Evolutionary conservation across 2,888 invertebrate species (phyloP).

Genomic region (Plebejus anna): DNA sequence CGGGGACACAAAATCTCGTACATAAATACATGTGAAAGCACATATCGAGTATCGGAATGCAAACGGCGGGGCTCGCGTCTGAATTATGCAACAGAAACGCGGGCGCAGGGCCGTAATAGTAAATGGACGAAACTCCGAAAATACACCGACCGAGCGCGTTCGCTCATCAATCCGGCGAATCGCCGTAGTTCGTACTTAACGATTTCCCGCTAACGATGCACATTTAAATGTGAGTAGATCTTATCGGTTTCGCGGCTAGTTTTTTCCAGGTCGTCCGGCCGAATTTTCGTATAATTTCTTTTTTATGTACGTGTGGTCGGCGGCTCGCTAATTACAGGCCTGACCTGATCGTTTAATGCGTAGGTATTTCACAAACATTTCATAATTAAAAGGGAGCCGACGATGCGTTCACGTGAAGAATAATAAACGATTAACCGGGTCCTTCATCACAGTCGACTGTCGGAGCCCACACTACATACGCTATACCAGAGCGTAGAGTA

Average conservation of each 20-base stretch:
- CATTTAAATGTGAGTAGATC: slow-evolving; percentile 18
- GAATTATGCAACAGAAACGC: slow-evolving; percentile 77
- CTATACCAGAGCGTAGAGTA: slow-evolving; percentile 10
- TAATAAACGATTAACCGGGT: slow-evolving; percentile 65
- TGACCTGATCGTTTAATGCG: slow-evolving; percentile 70
- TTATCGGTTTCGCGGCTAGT: neutral
- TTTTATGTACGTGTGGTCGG: slow-evolving; percentile 52
- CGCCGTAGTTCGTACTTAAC: slow-evolving; percentile 4
- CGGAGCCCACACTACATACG: neutral
- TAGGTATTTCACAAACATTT: slow-evolving; percentile 75
- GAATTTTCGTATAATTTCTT: slow-evolving; percentile 22
- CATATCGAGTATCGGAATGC: slow-evolving; percentile 80
- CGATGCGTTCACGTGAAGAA: slow-evolving; percentile 66
- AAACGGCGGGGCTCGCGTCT: slow-evolving; percentile 75
- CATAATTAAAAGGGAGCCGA: slow-evolving; percentile 65
- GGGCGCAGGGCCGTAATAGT: slow-evolving; percentile 64
- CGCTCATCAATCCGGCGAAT: slow-evolving; percentile 37
- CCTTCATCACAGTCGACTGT: neutral
- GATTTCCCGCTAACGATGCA: slow-evolving; percentile 12
- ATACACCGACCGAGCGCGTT: slow-evolving; percentile 47
- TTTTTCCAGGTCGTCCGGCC: slow-evolving; percentile 9
- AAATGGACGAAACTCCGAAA: slow-evolving; percentile 67
- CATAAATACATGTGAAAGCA: slow-evolving; percentile 80
- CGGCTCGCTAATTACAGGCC: slow-evolving; percentile 71
- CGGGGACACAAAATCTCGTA: slow-evolving; percentile 79